Base-by-base conservation (phyloP, 92 coral and sea anemone genomes). In the Bergia sp. region DNA sequence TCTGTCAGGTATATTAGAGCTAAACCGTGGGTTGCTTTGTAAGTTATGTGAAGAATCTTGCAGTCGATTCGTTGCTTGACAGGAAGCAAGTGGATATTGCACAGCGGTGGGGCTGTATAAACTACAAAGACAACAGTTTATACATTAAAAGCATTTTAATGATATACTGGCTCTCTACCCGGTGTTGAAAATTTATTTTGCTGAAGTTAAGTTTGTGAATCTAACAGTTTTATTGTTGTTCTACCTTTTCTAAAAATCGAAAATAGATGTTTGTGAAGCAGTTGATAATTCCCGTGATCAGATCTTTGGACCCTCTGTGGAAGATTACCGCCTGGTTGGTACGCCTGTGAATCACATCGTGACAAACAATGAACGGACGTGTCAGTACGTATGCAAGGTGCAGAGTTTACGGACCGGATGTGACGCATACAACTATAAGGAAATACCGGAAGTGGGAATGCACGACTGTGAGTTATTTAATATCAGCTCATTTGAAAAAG, bases 351-450 rank as follows among this genome's bases (percentile, higher is more conserved):
- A 21, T 13, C 65, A 77, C 39, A 39, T 29, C 36, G 1, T 41
- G 37, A 77, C 82, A 53, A 42, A 47, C 13, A 18, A 47, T 21
- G 82, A 77, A 42, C 47, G 40, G 45, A 77, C 82, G 15, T 77
- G 82, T 6, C 82, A 77, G 37, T 47, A 44, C 82, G 64, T 37
- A 4, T 77, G 82, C 64, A 77, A 77, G 64, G 82, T 77, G 82
- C 61, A 44, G 64, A 77, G 82, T 23, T 77, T 77, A 77, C 47
- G 16, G 82, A 77, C 82, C n/a, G 82, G 82, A 43, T 77, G 82
- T 77, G 82, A 18, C 13, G 82, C 82, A 44, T 77, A 77, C 64
- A 77, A 77, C 82, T 44, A 45, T 23, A 77, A 77, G 82, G 58
- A 77, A 9, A 55, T 3, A 20, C 6, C 21, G 5, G 23, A 8